Percentiles rank a stretch among this genome's conserved stretches.
These are phyloP conservation scores for Gopherus flavomarginatus DNA, from an alignment of 2,113 vertebrate species.

Conservation along the genomic window DNA sequence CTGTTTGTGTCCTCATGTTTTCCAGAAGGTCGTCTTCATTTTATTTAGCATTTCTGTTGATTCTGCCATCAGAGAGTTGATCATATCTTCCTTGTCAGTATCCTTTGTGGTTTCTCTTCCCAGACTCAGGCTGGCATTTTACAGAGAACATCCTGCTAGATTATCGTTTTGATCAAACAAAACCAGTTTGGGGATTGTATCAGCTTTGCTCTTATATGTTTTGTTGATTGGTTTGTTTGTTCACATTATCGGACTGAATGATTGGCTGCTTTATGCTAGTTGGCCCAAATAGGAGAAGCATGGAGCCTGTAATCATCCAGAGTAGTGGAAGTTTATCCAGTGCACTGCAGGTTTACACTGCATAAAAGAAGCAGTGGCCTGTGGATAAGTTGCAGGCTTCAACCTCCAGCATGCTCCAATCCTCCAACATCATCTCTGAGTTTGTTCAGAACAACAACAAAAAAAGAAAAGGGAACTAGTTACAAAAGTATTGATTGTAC, in stretches of 20 bases:
- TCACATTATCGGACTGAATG: background rate
- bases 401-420: background rate
- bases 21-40: background rate
- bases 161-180: background rate
- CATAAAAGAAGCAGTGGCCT: slow-evolving; percentile 36
- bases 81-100: background rate
- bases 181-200: background rate
- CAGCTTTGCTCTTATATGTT: background rate
- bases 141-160: background rate
- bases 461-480: background rate
- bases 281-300: background rate
- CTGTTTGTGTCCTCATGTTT: background rate
- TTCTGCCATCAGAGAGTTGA: background rate
- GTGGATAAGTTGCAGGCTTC: slow-evolving; percentile 17
- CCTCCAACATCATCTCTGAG: background rate
- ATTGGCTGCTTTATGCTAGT: background rate
- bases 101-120: background rate
- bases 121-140: background rate
- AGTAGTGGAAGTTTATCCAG: background rate
- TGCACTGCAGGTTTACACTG: background rate
- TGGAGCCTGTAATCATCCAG: background rate
- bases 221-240: background rate
- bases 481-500: background rate
- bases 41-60: background rate
- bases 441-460: slow-evolving; percentile 22